A percentile compares a stretch with the other conserved stretches of the same genome.
Evolutionary conservation across 2,113 vertebrate species (phyloP).

Genomic region (Blennius ocellaris): DNA sequence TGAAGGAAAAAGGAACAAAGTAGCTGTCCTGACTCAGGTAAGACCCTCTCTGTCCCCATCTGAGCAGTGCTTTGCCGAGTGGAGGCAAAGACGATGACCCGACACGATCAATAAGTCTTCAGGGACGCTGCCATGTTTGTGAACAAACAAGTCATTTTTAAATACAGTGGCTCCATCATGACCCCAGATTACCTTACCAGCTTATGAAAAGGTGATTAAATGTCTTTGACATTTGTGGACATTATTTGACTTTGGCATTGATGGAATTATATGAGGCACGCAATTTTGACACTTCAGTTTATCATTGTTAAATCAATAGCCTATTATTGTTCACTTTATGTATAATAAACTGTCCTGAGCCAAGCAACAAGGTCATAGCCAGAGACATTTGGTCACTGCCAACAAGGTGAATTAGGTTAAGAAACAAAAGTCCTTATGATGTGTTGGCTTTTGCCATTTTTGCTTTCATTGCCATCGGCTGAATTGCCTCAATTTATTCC

Average conservation of each 20-base stretch:
- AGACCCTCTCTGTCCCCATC: constrained; percentile 46
- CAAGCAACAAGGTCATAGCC: constrained; percentile 20
- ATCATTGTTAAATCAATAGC: constrained; percentile 31
- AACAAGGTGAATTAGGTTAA: constrained; percentile 38
- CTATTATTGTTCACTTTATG: constrained; percentile 51
- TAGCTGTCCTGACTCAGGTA: constrained; percentile 35
- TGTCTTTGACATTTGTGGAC: not conserved
- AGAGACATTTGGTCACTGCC: constrained; percentile 32
- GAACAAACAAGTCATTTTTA: constrained; percentile 22
- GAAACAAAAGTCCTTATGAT: constrained; percentile 43
- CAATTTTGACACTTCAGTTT: constrained; percentile 17
- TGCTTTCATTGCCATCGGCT: constrained; percentile 51
- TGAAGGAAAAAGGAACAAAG: constrained; percentile 47
- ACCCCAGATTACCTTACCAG: not conserved
- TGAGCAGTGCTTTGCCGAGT: constrained; percentile 22
- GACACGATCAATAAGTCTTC: constrained; percentile 51
- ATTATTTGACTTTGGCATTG: not conserved
- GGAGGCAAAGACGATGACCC: constrained; percentile 25
- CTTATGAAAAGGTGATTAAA: constrained; percentile 1
- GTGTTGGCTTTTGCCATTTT: constrained; percentile 49
- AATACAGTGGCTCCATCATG: not conserved
- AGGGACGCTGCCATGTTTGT: constrained; percentile 14
- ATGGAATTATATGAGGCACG: not conserved
- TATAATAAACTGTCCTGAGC: constrained; percentile 35
- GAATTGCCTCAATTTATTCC: constrained; percentile 52